These are phyloP conservation scores for Liolophura sinensis DNA, from an alignment of 1,140 invertebrate species.

Conservation along the genomic window DNA sequence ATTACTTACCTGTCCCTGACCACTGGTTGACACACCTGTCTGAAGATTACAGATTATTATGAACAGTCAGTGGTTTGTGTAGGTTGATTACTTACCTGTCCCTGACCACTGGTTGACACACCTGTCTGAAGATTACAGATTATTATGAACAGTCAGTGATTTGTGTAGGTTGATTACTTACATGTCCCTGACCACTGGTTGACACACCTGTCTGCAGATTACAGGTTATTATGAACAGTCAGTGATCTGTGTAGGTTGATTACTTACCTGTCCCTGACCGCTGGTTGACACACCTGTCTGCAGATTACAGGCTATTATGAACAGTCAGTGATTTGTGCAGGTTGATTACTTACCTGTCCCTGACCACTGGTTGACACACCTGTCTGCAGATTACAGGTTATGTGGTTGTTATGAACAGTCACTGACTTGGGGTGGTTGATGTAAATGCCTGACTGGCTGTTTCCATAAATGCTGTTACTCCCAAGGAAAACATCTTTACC, in stretches of 20 bases:
- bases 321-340: background rate
- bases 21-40: too few species aligned
- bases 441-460: conserved; percentile 36
- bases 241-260: too few species aligned
- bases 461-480: conserved; percentile 45
- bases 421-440: conserved; percentile 36
- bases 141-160: too few species aligned
- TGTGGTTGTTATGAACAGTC: conserved; percentile 34
- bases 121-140: too few species aligned
- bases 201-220: conserved; percentile 40
- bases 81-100: too few species aligned
- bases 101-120: too few species aligned
- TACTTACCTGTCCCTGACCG: too few species aligned
- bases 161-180: conserved; percentile 9
- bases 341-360: conserved; percentile 26
- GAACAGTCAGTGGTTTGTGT: too few species aligned
- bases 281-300: too few species aligned
- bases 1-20: too few species aligned
- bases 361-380: conserved; percentile 32
- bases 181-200: conserved; percentile 26
- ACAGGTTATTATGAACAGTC: conserved; percentile 23
- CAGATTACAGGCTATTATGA: too few species aligned
- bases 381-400: conserved; percentile 38
- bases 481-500: conserved; percentile 32
- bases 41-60: too few species aligned